Percentiles rank a stretch among this genome's conserved stretches.
phyloP scores from a whole-genome alignment of 2,113 vertebrate genomes.

The Murina feae region DNA sequence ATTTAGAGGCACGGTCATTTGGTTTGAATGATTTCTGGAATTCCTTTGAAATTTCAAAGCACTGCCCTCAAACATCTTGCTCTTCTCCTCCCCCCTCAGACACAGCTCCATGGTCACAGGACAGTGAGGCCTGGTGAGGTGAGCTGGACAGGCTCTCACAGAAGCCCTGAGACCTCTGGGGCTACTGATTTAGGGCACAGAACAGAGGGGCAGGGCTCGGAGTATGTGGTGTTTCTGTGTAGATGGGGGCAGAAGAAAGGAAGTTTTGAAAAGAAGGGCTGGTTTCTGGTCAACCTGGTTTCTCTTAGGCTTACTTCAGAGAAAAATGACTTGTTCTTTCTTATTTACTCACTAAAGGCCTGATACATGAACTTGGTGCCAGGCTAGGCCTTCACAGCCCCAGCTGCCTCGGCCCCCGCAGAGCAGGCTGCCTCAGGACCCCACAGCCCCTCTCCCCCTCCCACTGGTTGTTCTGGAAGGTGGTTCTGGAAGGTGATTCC shows the following conservation, averaged over 20 bases:
- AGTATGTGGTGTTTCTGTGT: not conserved
- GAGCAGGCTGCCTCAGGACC: no score
- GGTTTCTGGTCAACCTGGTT: not conserved
- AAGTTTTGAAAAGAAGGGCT: not conserved
- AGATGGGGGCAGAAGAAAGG: not conserved
- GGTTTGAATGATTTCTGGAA: not conserved
- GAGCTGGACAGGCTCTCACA: not conserved
- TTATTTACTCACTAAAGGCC: not conserved
- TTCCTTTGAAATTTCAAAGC: not conserved
- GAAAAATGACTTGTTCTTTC: not conserved
- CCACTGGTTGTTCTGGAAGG: no score
- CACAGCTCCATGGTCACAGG: rapidly evolving
- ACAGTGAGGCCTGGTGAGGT: not conserved
- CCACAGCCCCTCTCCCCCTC: no score
- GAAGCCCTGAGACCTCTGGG: no score
- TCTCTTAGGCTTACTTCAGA: not conserved
- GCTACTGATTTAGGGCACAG: not conserved
- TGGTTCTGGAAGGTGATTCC: no score
- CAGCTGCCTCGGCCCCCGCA: no score
- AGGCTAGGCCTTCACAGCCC: no score
- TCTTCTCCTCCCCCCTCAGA: not conserved
- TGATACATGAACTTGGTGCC: no score
- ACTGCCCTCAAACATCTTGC: rapidly evolving
- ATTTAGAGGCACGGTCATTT: not conserved
- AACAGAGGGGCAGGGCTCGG: not conserved